A percentile compares a stretch with the other conserved stretches of the same genome.
Conservation (phyloP, 2,113 vertebrate genomes). For the Craseonycteris thonglongyai region DNA sequence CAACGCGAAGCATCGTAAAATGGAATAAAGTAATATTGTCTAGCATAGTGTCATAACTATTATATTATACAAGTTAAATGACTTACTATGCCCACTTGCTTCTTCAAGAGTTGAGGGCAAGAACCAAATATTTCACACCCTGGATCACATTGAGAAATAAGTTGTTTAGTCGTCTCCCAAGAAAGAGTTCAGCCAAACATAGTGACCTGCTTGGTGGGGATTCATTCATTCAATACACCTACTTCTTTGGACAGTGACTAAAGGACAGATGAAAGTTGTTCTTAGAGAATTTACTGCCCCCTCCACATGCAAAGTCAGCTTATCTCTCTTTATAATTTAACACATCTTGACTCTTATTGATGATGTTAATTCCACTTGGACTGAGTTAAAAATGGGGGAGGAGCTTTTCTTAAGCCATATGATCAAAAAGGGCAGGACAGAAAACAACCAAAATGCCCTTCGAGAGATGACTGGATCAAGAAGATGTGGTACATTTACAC, state of each 20-base stretch:
- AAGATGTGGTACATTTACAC: too few species aligned
- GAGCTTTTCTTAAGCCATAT: neutral
- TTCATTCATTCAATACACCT: neutral
- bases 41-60: neutral
- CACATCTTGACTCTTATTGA: neutral
- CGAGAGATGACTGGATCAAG: too few species aligned
- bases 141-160: neutral
- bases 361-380: neutral
- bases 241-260: neutral
- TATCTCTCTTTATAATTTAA: neutral
- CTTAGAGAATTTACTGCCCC: neutral
- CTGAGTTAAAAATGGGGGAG: neutral
- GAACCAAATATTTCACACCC: neutral
- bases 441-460: too few species aligned
- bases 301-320: neutral
- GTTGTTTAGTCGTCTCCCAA: neutral
- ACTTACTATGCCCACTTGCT: neutral
- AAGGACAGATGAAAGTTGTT: rapidly evolving
- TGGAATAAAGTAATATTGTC: constrained; percentile 52
- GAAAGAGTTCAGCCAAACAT: neutral
- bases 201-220: neutral
- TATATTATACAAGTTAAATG: constrained; percentile 36
- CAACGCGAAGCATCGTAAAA: constrained; percentile 52
- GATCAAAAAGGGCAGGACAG: neutral
- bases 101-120: neutral